phyloP scores from a whole-genome alignment of 35 echinoderm and acorn worm species.

The Ptychodera flava region DNA sequence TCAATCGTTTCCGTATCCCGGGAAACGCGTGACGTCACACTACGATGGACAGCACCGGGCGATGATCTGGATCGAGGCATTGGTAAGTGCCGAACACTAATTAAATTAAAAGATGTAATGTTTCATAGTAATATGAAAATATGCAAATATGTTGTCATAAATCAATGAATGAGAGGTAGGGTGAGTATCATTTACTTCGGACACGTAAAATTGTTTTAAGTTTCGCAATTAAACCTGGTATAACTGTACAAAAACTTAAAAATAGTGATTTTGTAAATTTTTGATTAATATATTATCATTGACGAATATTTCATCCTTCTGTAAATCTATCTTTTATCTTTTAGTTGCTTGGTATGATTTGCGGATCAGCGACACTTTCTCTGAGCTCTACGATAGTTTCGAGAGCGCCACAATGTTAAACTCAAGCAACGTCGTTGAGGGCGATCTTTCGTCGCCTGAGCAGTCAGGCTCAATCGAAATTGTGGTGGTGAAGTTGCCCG shows the following conservation, averaged over 20 bases:
- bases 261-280: no score
- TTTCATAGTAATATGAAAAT: no score
- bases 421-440: neutral
- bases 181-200: no score
- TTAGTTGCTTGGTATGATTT: neutral
- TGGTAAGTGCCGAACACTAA: slow-evolving; percentile 34
- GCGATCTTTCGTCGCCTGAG: neutral
- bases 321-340: no score
- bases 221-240: no score
- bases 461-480: neutral
- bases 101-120: no score
- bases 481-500: neutral
- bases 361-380: neutral
- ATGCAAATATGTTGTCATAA: no score
- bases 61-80: slow-evolving; percentile 44
- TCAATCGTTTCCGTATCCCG: slow-evolving; percentile 9
- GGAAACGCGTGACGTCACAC: slow-evolving; percentile 11
- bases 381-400: neutral
- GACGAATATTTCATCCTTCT: no score
- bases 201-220: no score
- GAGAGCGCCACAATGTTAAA: neutral
- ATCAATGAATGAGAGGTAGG: no score
- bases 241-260: no score
- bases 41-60: slow-evolving; percentile 52
- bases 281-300: no score